Percentiles rank a stretch among this genome's conserved stretches.
Conservation (phyloP, 2,797 vertebrate genomes). For the Phoeniculus purpureus region DNA sequence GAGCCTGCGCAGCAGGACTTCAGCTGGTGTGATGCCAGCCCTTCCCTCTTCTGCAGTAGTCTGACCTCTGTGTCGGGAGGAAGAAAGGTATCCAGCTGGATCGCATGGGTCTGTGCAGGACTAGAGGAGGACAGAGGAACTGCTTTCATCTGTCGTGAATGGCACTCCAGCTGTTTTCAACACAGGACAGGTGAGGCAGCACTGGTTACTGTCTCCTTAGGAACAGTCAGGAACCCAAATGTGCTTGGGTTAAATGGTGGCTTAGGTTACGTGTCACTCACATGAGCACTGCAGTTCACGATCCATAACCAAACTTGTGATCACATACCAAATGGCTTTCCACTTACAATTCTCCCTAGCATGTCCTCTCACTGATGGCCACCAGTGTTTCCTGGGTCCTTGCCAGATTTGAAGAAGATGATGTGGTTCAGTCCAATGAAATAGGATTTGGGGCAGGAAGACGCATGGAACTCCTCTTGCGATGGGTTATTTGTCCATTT, state of each 20-base stretch:
- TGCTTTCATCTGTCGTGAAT: background rate
- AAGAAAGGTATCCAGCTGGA: background rate
- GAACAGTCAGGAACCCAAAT: background rate
- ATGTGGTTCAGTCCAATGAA: background rate
- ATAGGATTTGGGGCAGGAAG: background rate
- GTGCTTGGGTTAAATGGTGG: background rate
- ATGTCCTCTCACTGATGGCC: background rate
- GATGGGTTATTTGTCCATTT: background rate
- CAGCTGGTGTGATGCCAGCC: accelerated
- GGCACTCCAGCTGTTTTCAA: background rate
- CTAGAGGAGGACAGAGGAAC: background rate
- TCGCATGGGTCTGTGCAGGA: background rate
- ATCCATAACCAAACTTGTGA: background rate
- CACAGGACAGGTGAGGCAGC: background rate
- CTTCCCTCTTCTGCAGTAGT: background rate
- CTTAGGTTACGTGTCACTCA: background rate
- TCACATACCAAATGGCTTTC: background rate
- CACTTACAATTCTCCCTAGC: background rate
- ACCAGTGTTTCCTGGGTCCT: background rate
- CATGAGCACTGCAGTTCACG: background rate
- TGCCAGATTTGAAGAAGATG: background rate
- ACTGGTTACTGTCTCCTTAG: background rate
- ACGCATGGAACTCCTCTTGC: background rate
- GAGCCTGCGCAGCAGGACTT: background rate
- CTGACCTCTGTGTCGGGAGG: accelerated